These are phyloP conservation scores for Cyclargus thomasi DNA, from an alignment of 1,140 invertebrate species.

Conservation along the genomic window DNA sequence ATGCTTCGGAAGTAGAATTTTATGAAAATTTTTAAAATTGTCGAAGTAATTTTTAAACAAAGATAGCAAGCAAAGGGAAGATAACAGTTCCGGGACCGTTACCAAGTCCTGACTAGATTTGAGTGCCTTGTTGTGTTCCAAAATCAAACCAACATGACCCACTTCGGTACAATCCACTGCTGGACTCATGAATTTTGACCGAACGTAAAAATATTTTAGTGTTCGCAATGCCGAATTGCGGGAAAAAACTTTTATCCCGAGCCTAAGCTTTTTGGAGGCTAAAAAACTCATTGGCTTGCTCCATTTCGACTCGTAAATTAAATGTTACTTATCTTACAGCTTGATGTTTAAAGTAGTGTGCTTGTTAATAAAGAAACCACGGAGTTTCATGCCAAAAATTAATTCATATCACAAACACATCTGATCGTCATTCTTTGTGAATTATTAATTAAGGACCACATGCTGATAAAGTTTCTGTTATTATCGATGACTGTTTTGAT, in stretches of 20 bases:
- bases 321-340: background rate
- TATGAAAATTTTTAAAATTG: too few relatives aligned
- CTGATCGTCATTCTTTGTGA: too few relatives aligned
- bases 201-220: conserved; percentile 19
- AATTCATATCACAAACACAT: too few relatives aligned
- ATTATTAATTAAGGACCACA: too few relatives aligned
- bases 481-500: too few relatives aligned
- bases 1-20: too few relatives aligned
- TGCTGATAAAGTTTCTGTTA: too few relatives aligned
- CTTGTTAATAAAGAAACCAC: too few relatives aligned
- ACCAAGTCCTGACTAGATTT: background rate
- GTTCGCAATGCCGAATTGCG: conserved; percentile 2
- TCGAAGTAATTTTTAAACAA: too few relatives aligned
- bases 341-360: too few relatives aligned
- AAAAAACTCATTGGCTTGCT: background rate
- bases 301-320: background rate
- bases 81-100: background rate
- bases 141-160: conserved; percentile 21
- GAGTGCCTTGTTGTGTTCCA: conserved; percentile 21
- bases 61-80: background rate
- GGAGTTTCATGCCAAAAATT: too few relatives aligned
- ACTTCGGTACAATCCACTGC: conserved; percentile 11
- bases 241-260: background rate
- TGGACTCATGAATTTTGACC: background rate
- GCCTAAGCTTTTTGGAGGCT: background rate